Evolutionary conservation across 2,888 invertebrate genomes (phyloP).

Genomic region (Catotricha subobsoleta): DNA sequence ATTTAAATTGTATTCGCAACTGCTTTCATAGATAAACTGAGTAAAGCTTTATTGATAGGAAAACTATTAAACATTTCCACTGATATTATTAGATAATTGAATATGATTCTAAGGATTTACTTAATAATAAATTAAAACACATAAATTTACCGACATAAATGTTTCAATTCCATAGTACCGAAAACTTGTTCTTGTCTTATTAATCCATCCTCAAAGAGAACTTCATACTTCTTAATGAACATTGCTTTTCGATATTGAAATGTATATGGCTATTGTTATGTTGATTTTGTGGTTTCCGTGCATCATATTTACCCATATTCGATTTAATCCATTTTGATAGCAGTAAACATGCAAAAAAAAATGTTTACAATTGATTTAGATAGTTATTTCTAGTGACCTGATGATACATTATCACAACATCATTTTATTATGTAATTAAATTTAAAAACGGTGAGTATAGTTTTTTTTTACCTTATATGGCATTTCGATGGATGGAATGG

Average conservation of each 20-base stretch:
- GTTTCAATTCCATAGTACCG: constrained; percentile 44
- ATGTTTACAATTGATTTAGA: no score
- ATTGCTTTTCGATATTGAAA: constrained; percentile 21
- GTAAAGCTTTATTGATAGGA: no score
- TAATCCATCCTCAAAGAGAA: constrained; percentile 23
- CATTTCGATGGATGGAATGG: constrained; percentile 38
- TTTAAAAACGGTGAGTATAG: no score
- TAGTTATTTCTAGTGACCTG: no score
- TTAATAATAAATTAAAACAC: neutral
- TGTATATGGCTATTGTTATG: constrained; percentile 16
- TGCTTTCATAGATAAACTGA: no score
- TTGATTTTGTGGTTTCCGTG: no score
- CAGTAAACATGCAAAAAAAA: no score
- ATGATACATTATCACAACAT: neutral
- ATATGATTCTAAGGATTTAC: neutral
- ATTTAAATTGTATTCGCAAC: no score
- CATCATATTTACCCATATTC: no score
- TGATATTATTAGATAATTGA: neutral
- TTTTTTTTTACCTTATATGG: constrained; percentile 28
- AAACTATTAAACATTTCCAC: no score
- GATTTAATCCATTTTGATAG: no score
- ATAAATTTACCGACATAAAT: constrained; percentile 37
- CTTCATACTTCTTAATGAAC: constrained; percentile 25
- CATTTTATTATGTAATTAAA: neutral
- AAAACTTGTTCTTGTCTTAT: constrained; percentile 25